Evolutionary conservation across 1,140 invertebrate species (phyloP), one percentile per base, ranked within the genome.

Genomic region (Eubasilissa regina): DNA sequence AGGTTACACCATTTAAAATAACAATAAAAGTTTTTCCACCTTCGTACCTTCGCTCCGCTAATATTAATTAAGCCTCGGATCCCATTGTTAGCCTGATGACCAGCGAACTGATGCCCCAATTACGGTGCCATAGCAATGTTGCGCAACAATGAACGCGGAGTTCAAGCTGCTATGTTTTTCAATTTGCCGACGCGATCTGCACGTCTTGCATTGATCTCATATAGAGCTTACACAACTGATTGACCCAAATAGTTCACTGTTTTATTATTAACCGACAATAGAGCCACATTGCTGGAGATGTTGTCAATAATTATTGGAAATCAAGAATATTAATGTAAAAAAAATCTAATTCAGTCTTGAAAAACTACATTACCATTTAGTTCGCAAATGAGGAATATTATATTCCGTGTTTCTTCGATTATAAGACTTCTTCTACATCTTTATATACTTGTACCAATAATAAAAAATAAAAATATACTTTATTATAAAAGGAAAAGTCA

Each of bases 121-220:
- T 70, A 70, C 45, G 8, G 21, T 7, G 17, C 53, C 7, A 56
- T n/a, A 56, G 17, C 17, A 56, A 56, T 56, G 7, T 56, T 56
- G 4, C 53, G 7, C 53, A 56, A 56, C 53, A 56, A 44, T 66
- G n/a, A 35, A 43, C 43, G n/a, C 21, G n/a, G 43, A 66, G 45
- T 48, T 70, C 17, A 70, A 21, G n/a, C 47, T 17, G 25, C 45
- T 19, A 35, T 12, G 58, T 62, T 62, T 35, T 68, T 68, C 64
- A 68, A 74, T 74, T 74, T 55, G 51, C 70, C 70, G n/a, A 56
- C 70, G 44, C 56, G 53, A 74, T 74, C 21, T n/a, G 25, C 25
- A 73, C 51, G 70, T 58, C 70, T 44, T 56, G 55, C 44, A 66
- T 66, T 70, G 45, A 70, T 70, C 47, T 21, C 66, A 53, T 53